Base-by-base conservation (phyloP, 1,140 invertebrate species). In the Aphelinus atriplicis region DNA sequence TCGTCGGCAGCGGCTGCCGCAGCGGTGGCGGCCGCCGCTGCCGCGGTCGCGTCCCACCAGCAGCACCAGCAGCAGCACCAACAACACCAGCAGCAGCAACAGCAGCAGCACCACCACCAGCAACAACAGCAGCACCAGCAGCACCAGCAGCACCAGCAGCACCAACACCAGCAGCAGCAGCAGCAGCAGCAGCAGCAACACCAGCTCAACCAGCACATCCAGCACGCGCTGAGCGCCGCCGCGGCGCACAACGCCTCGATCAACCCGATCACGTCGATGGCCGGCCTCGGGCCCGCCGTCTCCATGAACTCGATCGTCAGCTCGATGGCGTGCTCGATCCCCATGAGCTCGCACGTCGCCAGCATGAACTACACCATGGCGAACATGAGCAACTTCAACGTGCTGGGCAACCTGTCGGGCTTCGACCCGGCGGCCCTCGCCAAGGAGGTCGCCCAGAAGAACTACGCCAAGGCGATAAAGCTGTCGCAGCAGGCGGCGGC, bases 391-490 rank as follows among this genome's bases (percentile, higher is more conserved):
- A 77, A 82, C 75, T 79, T 88, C 67, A 85, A 86, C 76, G 84
- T 87, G 76, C 80, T 86, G 43, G 86, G 79, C 75, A 84, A 83
- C 55, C 71, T 83, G 5, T 77, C 84, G 61, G 51, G 4, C 51
- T 83, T 89, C 47, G 91, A 92, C 84, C 90, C 90, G 1, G 91
- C 91, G 5, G 84, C 91, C 10, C 79, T 93, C 48, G 93, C 93
- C 78, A 94, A 94, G 81, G 93, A 94, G 80, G 92, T 93, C 67
- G 93, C 93, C 48, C 93, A 94, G 80, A 93, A 94, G 85, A 94
- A 93, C 81, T 94, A 94, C 83, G 92, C 92, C 10, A 92, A 91
- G 78, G 90, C 90, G 0, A 83, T 92, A 46, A 93, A 92, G 79
- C 81, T 92, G 57, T 91, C 91, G 2, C 90, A 90, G 50, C 75